These are phyloP conservation scores for Upupa epops DNA, from an alignment of 2,113 vertebrate genomes.

Conservation along the genomic window DNA sequence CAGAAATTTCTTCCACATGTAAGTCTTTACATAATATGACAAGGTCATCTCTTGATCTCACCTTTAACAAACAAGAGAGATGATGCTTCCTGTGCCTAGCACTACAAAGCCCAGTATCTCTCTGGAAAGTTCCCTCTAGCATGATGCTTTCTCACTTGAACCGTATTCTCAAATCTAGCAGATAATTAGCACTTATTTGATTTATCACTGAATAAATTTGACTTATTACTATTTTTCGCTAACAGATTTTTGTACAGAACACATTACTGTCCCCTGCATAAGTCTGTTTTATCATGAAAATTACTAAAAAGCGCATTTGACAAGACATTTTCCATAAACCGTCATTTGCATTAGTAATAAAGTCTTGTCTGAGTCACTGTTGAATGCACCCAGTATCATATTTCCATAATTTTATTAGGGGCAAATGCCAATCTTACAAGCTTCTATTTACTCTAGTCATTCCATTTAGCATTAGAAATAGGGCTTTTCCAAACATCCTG, in stretches of 20 bases:
- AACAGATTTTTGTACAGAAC: background rate
- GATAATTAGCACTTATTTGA: background rate
- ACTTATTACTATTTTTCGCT: background rate
- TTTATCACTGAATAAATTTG: background rate
- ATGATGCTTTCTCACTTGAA: background rate
- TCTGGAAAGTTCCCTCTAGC: background rate
- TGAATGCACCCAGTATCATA: background rate
- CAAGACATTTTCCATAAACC: background rate
- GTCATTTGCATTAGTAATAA: conserved; percentile 5
- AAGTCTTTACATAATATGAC: background rate
- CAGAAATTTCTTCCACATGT: background rate
- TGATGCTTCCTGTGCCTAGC: background rate
- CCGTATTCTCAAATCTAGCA: background rate
- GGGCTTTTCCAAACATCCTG: background rate
- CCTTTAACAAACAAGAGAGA: background rate
- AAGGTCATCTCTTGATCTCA: background rate
- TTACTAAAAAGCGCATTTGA: background rate
- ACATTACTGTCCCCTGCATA: background rate
- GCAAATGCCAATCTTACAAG: background rate
- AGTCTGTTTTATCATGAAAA: background rate
- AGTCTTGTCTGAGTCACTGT: background rate
- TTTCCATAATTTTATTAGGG: conserved; percentile 2
- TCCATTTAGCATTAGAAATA: background rate
- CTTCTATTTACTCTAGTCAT: background rate
- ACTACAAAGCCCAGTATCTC: background rate